Evolutionary conservation across 2,797 vertebrate species (phyloP), one percentile per base, ranked within the genome.

Genomic region (Siniperca undulata): DNA sequence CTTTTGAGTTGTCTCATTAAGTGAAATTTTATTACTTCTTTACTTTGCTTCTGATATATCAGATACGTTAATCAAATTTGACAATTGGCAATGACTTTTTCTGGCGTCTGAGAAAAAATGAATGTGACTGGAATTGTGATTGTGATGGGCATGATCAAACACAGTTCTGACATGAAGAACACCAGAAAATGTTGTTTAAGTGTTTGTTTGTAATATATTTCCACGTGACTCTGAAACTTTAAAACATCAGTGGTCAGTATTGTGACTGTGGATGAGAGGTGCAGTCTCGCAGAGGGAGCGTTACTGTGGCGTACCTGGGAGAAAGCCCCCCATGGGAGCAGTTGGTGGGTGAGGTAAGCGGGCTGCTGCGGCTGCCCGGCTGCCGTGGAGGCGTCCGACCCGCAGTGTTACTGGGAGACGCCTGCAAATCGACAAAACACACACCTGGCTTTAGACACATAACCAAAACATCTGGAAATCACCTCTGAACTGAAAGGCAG

Each of bases 331-430:
- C 97, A 7, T 97, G 97, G 77, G 97, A 98, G 92, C 97, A 97
- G 94, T 97, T 98, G 81, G 97, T 98, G 81, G 98, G 98, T 27
- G 98, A 98, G 69, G 97, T 98, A 76, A 99, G 94, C 7, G 97
- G 98, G 91, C 98, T 99, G 87, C 97, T 97, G 83, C 97, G 96
- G 89, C 96, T 98, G 94, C 95, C 93, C 60, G 97, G 92, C 84
- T 96, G 97, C 40, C 97, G 95, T 3, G 97, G 96, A 70, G 97
- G 96, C 2, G 96, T 96, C 48, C 97, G 96, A 52, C 95, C 96
- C 27, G 97, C 94, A 0, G 97, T 95, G 95, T 96, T 97, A 92
- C 97, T 96, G 66, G 97, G 97, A 78, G 98, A 98, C 17, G 96
- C 96, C 98, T 99, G 89, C 3, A 19, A 17, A 48, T 2, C 20